Evolutionary conservation across 64 coral and sea anemone species (phyloP).

Genomic region (Dendronephthya gigantea): DNA sequence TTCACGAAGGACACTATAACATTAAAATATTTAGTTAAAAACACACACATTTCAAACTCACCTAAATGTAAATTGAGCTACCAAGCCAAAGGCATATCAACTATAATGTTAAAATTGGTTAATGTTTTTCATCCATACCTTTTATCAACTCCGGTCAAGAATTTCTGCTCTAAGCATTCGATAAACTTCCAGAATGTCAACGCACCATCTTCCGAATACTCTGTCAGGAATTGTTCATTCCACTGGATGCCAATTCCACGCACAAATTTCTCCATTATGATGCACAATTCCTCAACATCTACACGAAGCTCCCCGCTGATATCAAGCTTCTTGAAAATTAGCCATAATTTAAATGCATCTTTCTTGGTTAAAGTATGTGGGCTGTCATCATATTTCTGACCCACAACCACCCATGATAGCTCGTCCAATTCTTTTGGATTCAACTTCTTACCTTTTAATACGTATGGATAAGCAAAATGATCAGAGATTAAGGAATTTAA

Average conservation of each 20-base stretch:
- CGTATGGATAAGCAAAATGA: not conserved
- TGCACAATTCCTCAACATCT: conserved; percentile 64
- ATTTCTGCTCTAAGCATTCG: conserved; percentile 61
- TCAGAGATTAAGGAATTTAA: not conserved
- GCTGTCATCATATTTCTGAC: conserved; percentile 48
- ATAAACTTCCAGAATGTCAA: conserved; percentile 84
- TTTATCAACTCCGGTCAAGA: conserved; percentile 47
- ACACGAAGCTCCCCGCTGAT: conserved; percentile 61
- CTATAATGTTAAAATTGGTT: too few relatives aligned
- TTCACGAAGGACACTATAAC: conserved; percentile 60
- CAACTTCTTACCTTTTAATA: not conserved
- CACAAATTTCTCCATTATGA: conserved; percentile 68
- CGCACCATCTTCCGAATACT: conserved; percentile 42
- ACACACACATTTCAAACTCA: not conserved
- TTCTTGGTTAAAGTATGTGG: conserved; percentile 48
- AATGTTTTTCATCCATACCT: conserved; percentile 32
- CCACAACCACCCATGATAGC: conserved; percentile 71
- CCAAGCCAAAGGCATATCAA: too few relatives aligned
- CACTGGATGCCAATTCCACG: conserved; percentile 69
- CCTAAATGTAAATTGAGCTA: not conserved
- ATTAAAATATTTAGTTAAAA: too few relatives aligned
- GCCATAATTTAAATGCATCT: conserved; percentile 70
- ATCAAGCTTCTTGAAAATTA: conserved; percentile 77
- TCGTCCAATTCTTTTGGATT: conserved; percentile 45
- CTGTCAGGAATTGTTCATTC: conserved; percentile 45